phyloP scores from a whole-genome alignment of 2,797 vertebrate genomes.

The Hippoglossus hippoglossus region DNA sequence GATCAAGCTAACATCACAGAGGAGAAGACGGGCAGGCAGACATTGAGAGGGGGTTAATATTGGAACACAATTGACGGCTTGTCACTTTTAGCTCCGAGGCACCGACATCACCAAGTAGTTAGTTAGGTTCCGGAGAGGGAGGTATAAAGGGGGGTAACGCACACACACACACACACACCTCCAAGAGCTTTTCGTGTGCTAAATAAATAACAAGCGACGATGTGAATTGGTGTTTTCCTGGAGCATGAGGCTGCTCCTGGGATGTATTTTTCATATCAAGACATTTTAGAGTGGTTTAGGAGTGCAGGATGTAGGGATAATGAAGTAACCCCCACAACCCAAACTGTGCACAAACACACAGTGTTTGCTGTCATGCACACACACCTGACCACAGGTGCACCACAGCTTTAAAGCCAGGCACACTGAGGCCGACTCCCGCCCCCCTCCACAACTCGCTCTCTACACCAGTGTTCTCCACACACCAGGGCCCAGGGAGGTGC shows the following conservation, averaged over 20 bases:
- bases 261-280: conserved; percentile 82
- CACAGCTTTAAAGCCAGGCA: conserved; percentile 35
- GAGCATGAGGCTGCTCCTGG: conserved; percentile 69
- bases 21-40: conserved; percentile 68
- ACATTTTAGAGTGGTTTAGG: conserved; percentile 77
- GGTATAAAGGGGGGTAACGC: conserved; percentile 11
- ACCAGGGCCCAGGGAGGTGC: conserved; percentile 60
- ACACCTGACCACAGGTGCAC: conserved; percentile 74
- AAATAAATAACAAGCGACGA: conserved; percentile 79
- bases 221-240: conserved; percentile 81
- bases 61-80: conserved; percentile 82
- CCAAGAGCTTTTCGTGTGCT: conserved; percentile 64
- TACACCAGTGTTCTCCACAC: conserved; percentile 60
- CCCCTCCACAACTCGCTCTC: conserved; percentile 30
- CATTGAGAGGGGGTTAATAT: conserved; percentile 75
- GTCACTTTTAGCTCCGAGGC: conserved; percentile 80
- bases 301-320: conserved; percentile 60
- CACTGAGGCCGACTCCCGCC: conserved; percentile 33
- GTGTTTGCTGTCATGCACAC: conserved; percentile 12
- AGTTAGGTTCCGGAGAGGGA: conserved; percentile 62
- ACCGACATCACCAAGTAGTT: conserved; percentile 68
- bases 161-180: conserved; percentile 31
- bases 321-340: conserved; percentile 58
- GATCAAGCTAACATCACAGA: conserved; percentile 82
- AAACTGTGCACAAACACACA: conserved; percentile 25